Conservation (phyloP, 2,797 vertebrate species). For the Prunella strophiata region DNA sequence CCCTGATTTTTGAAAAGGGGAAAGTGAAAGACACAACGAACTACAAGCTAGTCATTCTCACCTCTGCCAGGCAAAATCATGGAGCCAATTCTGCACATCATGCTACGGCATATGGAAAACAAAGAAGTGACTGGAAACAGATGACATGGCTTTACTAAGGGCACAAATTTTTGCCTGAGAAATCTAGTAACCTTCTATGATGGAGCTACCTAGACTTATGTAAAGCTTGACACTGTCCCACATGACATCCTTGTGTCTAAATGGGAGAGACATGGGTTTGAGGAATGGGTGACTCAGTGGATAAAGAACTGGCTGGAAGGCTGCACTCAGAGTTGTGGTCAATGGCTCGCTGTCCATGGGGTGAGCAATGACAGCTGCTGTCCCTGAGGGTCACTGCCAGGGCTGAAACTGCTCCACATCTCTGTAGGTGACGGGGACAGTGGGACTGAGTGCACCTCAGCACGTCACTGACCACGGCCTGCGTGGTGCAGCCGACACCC, state of each 20-base stretch:
- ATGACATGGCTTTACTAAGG: background rate
- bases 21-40: background rate
- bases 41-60: background rate
- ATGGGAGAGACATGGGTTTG: background rate
- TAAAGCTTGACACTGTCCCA: background rate
- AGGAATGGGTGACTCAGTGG: background rate
- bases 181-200: background rate
- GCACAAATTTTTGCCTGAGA: background rate
- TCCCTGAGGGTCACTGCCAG: background rate
- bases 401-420: accelerated
- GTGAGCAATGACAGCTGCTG: background rate
- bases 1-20: background rate
- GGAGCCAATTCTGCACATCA: background rate
- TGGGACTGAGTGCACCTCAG: background rate
- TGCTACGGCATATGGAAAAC: background rate
- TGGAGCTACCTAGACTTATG: background rate
- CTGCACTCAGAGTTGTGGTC: background rate
- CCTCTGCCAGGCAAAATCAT: background rate
- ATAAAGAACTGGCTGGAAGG: background rate
- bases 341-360: accelerated
- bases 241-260: background rate
- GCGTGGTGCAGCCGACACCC: background rate
- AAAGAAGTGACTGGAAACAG: background rate
- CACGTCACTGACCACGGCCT: background rate
- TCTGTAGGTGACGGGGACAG: background rate